phyloP scores from a whole-genome alignment of 1,140 invertebrate genomes.

The Drosophila lowei region DNA sequence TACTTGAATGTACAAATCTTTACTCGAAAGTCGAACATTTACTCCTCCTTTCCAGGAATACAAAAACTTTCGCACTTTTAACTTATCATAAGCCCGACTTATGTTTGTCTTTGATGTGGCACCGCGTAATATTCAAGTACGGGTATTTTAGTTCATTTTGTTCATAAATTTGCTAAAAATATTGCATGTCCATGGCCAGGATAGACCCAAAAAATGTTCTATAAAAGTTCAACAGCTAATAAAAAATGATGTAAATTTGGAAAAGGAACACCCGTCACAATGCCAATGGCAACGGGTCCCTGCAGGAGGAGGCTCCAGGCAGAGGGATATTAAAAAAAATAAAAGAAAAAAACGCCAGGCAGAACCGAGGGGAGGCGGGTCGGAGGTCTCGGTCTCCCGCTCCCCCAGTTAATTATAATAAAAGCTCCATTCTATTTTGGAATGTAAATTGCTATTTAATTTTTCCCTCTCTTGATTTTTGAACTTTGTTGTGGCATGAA shows the following conservation, averaged over 20 bases:
- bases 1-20: too few relatives aligned
- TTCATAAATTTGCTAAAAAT: too few relatives aligned
- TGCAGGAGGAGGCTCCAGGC: slow-evolving; percentile 2
- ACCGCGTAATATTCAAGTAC: too few relatives aligned
- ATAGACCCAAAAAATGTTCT: background rate
- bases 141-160: too few relatives aligned
- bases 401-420: slow-evolving; percentile 74
- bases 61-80: too few relatives aligned
- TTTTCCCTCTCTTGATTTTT: slow-evolving; percentile 59
- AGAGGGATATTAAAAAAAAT: slow-evolving; percentile 47
- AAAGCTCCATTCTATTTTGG: slow-evolving; percentile 65
- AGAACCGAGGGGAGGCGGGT: background rate
- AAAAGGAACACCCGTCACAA: slow-evolving; percentile 19
- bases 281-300: slow-evolving; percentile 38
- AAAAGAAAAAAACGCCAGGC: background rate
- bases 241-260: slow-evolving; percentile 40
- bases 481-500: slow-evolving; percentile 57
- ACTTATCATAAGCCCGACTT: too few relatives aligned
- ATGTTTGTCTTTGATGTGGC: too few relatives aligned
- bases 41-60: too few relatives aligned
- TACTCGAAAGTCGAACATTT: too few relatives aligned
- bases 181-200: too few relatives aligned
- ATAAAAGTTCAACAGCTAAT: slow-evolving; percentile 2
- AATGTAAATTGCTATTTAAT: slow-evolving; percentile 78
- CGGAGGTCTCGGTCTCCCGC: background rate